phyloP scores from a whole-genome alignment of 2,888 invertebrate species.

The Megamerina dolium region DNA sequence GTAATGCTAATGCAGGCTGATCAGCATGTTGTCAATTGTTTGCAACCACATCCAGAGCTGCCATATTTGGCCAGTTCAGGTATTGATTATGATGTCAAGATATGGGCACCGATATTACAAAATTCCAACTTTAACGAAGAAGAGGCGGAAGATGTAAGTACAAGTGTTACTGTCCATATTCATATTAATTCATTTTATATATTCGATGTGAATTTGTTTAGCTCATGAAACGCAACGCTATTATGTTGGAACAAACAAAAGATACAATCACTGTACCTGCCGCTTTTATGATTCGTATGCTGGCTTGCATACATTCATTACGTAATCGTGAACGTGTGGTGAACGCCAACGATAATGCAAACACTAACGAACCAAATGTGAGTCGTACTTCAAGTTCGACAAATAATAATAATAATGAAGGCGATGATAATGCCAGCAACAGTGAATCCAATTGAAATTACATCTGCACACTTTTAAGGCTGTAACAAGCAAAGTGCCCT shows the following conservation, averaged over 20 bases:
- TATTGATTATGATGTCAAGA: slow-evolving; percentile 81
- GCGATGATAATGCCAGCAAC: not conserved
- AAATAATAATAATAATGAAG: not conserved
- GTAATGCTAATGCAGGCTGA: slow-evolving; percentile 75
- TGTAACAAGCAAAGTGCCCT: too few species aligned
- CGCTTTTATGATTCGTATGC: slow-evolving; percentile 75
- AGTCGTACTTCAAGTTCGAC: not conserved
- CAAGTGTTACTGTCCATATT: not conserved
- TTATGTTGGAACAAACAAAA: slow-evolving; percentile 79
- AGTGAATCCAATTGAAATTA: not conserved
- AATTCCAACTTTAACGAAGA: slow-evolving; percentile 58
- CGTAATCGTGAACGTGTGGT: slow-evolving; percentile 51
- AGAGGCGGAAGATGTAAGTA: slow-evolving; percentile 55
- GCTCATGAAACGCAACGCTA: slow-evolving; percentile 70
- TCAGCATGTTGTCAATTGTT: slow-evolving; percentile 76
- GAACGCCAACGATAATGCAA: not conserved
- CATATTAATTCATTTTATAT: not conserved
- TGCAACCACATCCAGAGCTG: slow-evolving; percentile 75
- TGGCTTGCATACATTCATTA: slow-evolving; percentile 58
- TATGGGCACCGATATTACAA: slow-evolving; percentile 69
- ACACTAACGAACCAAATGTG: not conserved
- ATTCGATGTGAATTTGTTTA: slow-evolving; percentile 38
- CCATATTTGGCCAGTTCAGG: slow-evolving; percentile 76
- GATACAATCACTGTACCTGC: slow-evolving; percentile 85
- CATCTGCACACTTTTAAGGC: too few species aligned